Evolutionary conservation across 2,113 vertebrate species (phyloP), one percentile per base, ranked within the genome.

Genomic region (Taxidea taxus): DNA sequence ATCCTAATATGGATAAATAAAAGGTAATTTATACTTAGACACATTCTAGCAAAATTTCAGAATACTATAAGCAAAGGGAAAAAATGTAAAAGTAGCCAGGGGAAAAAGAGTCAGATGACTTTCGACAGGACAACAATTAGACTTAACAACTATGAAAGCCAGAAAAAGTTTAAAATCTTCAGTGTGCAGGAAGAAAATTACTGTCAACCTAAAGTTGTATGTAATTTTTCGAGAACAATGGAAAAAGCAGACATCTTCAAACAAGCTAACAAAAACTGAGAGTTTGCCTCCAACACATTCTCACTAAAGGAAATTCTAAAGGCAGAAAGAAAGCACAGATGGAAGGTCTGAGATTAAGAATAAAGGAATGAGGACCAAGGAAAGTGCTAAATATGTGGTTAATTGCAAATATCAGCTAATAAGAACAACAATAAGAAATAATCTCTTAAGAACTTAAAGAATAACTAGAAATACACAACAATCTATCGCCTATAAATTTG

Each of bases 131-230:
- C 6, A 64, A 77, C 23, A 66, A 37, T 88, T 91, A 85, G 39
- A 49, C 25, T 49, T 62, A 75, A 87, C 31, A 78, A 75, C 42
- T 60, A 29, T 10, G n/a, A 14, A 88, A 92, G 11, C 10, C 75
- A 96, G 51, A 94, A 84, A 84, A 66, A 44, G 49, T 44, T 91
- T 78, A 72, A 91, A 68, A 58, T 77, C 54, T 80, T 75, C 18
- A 74, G 37, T 72, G 27, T 90, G 18, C 23, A 72, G 15, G 82
- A 64, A 96, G 64, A 96, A 95, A 94, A 92, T 90, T 62, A 74
- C 58, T 94, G n/a, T 44, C 80, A 94, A 87, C 27, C 54, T 94
- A 66, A 64, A 90, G 87, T 70, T 82, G 47, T 78, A 58, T 60
- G 64, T 90, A 90, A 74, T 74, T 21, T 96, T 95, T 86, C 8